These are phyloP conservation scores for Cephus runcator DNA, from an alignment of 2,888 invertebrate species.

Conservation along the genomic window DNA sequence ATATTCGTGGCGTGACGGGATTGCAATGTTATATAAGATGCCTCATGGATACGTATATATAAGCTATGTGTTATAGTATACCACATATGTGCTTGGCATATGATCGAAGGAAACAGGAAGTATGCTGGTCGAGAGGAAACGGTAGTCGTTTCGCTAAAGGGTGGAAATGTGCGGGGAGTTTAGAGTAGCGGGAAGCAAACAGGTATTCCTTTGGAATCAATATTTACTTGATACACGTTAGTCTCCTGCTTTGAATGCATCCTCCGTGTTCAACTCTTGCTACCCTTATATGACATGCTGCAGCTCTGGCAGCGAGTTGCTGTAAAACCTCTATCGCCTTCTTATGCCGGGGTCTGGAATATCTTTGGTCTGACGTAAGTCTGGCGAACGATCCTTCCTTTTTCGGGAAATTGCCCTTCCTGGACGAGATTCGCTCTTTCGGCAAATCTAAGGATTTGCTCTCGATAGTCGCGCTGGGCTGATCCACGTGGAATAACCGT, in stretches of 20 bases:
- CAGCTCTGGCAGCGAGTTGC: neutral
- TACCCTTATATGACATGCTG: constrained; percentile 33
- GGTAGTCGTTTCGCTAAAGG: neutral
- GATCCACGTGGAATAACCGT: neutral
- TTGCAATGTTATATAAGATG: neutral
- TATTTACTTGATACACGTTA: constrained; percentile 58
- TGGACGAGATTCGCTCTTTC: neutral
- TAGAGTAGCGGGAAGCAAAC: constrained; percentile 44
- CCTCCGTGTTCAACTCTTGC: constrained; percentile 13
- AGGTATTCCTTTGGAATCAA: constrained; percentile 58
- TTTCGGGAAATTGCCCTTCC: neutral
- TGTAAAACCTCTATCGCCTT: neutral
- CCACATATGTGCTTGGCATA: neutral
- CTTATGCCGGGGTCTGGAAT: neutral
- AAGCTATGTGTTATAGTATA: neutral
- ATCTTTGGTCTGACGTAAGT: neutral
- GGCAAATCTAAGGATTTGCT: neutral
- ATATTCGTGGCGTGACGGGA: neutral
- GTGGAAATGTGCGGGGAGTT: constrained; percentile 11
- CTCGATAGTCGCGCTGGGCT: neutral
- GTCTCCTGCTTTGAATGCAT: constrained; percentile 47
- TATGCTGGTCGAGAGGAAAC: neutral
- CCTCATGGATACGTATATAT: neutral
- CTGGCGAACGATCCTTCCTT: neutral
- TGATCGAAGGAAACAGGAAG: neutral